Percentiles rank a stretch among this genome's conserved stretches.
These are phyloP conservation scores for Eupsittula cactorum DNA, from an alignment of 2,113 vertebrate genomes.

Conservation along the genomic window DNA sequence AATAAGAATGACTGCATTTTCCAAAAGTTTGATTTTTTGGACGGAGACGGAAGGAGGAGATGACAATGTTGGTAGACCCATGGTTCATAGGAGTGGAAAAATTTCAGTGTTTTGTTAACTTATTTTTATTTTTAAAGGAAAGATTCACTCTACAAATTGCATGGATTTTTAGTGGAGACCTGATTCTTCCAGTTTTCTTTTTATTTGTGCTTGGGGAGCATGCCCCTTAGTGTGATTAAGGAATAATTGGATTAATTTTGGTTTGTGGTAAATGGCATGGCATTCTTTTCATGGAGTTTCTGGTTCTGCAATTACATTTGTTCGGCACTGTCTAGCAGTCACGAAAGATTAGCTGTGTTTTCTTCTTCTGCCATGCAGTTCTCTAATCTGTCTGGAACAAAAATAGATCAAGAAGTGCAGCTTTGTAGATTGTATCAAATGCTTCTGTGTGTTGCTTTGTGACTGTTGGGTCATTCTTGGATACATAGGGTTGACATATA, in stretches of 20 bases:
- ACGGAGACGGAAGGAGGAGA: neutral
- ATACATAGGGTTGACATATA: constrained; percentile 48
- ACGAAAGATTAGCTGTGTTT: constrained; percentile 69
- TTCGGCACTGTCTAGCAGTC: constrained; percentile 52
- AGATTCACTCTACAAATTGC: neutral
- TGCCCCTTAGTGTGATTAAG: constrained; percentile 66
- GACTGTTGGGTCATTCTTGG: constrained; percentile 62
- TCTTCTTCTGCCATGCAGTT: constrained; percentile 43
- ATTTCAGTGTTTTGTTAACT: neutral
- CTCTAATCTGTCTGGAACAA: constrained; percentile 70
- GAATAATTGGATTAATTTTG: constrained; percentile 67
- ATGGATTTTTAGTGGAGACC: constrained; percentile 8
- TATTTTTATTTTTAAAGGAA: neutral
- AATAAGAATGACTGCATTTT: neutral
- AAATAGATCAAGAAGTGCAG: constrained; percentile 65
- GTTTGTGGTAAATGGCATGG: constrained; percentile 51
- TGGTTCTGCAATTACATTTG: constrained; percentile 66
- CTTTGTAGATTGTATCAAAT: constrained; percentile 64
- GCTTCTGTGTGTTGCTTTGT: constrained; percentile 54
- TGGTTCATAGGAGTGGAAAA: neutral
- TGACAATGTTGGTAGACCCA: neutral
- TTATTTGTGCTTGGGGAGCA: constrained; percentile 26
- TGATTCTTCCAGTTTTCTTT: constrained; percentile 14
- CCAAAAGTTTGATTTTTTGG: neutral
- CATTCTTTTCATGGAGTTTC: constrained; percentile 57